Percentiles rank a stretch among this genome's conserved stretches.
Evolutionary conservation across 1,140 invertebrate species (phyloP).

Genomic region (Drosophila tani): DNA sequence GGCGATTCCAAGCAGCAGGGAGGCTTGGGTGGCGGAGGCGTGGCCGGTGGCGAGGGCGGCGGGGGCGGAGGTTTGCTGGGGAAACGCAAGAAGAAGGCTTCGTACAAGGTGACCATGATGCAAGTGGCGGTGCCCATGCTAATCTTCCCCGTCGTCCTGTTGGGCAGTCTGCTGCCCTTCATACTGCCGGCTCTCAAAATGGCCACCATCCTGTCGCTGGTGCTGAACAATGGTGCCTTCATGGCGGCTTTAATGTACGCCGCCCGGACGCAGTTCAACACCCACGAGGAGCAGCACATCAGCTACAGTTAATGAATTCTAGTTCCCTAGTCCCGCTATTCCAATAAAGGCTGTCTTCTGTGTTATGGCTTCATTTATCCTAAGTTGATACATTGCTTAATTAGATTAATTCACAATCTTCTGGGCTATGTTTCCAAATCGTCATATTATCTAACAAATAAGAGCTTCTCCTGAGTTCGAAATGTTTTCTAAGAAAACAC

Average conservation of each 20-base stretch:
- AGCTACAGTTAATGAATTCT: conserved; percentile 58
- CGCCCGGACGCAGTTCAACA: conserved; percentile 62
- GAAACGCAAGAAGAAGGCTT: conserved; percentile 67
- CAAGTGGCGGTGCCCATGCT: conserved; percentile 82
- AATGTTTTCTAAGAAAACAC: no score
- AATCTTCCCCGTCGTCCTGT: conserved; percentile 73
- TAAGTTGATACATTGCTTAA: neutral
- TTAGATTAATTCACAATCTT: neutral
- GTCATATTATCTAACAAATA: no score
- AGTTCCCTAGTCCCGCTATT: neutral
- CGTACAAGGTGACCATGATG: conserved; percentile 69
- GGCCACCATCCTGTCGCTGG: conserved; percentile 80
- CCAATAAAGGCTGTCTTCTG: conserved; percentile 62
- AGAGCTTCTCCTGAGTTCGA: no score
- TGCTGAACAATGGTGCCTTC: conserved; percentile 83
- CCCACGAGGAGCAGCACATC: conserved; percentile 68
- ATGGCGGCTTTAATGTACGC: conserved; percentile 81
- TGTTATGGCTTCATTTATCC: conserved; percentile 29
- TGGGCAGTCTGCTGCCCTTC: conserved; percentile 79
- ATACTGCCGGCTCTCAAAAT: conserved; percentile 80
- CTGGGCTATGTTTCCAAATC: no score
- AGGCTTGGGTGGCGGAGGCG: conserved; percentile 28
- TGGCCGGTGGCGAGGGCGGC: conserved; percentile 26
- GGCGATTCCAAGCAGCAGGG: conserved; percentile 71
- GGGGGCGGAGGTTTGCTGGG: conserved; percentile 41